phyloP scores from a whole-genome alignment of 2,797 vertebrate genomes.

The Rhabdophis nuchalis region DNA sequence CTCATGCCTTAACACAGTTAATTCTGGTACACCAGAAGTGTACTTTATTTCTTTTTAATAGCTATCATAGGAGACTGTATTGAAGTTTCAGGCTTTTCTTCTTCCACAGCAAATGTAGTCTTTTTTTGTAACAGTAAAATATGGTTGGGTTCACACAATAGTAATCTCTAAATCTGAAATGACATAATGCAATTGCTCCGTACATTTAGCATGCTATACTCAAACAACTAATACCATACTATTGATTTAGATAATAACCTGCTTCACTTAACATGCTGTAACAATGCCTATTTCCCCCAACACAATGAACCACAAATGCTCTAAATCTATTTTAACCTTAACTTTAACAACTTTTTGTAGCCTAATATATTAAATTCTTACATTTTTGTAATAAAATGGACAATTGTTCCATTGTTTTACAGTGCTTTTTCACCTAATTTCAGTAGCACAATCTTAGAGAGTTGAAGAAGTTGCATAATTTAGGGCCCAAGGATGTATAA shows the following conservation, averaged over 20 bases:
- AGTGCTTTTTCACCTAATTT: neutral
- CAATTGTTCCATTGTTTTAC: neutral
- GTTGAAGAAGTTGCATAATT: neutral
- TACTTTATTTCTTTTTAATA: neutral
- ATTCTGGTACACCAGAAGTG: neutral
- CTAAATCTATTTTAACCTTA: neutral
- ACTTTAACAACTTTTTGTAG: neutral
- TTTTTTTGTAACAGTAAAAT: neutral
- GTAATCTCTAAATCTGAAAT: neutral
- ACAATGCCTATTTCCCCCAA: neutral
- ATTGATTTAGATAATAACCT: neutral
- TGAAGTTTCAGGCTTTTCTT: neutral
- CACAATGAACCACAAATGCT: neutral
- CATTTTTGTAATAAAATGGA: neutral
- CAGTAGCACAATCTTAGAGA: neutral
- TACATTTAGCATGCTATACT: neutral
- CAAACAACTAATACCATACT: neutral
- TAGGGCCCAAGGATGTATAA: neutral
- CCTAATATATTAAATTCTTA: neutral
- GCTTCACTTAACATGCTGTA: neutral
- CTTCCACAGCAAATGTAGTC: neutral
- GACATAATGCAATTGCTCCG: neutral
- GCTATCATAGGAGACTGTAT: neutral
- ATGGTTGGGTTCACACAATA: neutral
- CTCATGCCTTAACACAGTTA: neutral